Evolutionary conservation across 2,797 vertebrate species (phyloP), one percentile per base, ranked within the genome.

Genomic region (Sebastiscus tertius): DNA sequence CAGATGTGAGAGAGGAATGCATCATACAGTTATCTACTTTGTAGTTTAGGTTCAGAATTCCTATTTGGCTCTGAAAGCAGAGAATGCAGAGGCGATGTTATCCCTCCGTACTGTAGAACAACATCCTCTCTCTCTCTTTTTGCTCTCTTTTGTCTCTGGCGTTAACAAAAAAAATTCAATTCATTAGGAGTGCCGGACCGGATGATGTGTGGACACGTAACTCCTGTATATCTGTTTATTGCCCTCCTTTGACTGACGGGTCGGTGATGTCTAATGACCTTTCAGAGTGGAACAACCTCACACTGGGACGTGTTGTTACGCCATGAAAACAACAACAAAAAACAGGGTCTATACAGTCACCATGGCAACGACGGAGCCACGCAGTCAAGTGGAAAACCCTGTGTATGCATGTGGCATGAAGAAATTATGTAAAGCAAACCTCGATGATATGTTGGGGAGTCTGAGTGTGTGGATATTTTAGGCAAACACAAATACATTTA

Each of bases 221-320:
- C 42, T 29, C 16, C 36, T 39, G 42, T 49, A 4, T 46, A n/a
- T 79, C 61, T 79, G 61, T 69, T 66, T 46, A 27, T 63, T 63
- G 9, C 64, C 26, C 46, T 54, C 24, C 52, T 68, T 55, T 80
- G 80, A 84, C 72, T 73, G 68, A 88, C 84, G 82, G 77, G 46
- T 16, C 11, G 54, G 14, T 83, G 82, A 84, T 86, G 81, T 75
- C 80, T 80, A 61, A 2, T 91, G 91, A 94, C 91, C 92, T 94
- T 93, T 93, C 71, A 4, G 29, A 56, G 78, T 63, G 72, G 49
- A 79, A 62, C 71, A 81, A 71, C 85, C 54, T 86, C 79, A 77
- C 83, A 33, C 79, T 11, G 49, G 54, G 80, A 72, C 46, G 42
- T 58, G 79, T 72, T 61, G 79, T 72, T 58, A 65, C 3, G 34